Evolutionary conservation across 2,888 invertebrate genomes (phyloP).

Genomic region (Leptopilina syphax): DNA sequence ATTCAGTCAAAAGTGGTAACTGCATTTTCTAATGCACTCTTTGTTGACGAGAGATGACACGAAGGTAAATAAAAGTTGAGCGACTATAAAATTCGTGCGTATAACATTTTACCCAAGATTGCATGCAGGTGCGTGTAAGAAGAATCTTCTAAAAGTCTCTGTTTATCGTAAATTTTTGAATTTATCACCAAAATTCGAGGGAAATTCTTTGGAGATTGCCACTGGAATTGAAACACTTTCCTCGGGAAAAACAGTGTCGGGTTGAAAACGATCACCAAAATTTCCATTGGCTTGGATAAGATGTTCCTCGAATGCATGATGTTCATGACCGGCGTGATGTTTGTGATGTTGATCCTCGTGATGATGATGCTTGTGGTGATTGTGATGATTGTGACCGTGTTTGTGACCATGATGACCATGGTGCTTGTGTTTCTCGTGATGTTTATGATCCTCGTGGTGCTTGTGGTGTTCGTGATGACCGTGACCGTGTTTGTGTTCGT

Average conservation of each 20-base stretch:
- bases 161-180: background rate
- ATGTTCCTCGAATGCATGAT: conserved; percentile 8
- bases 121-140: background rate
- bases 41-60: background rate
- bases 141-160: too few relatives aligned
- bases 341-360: conserved; percentile 60
- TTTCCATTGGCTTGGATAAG: background rate
- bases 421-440: conserved; percentile 53
- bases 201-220: background rate
- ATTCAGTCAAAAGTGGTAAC: background rate
- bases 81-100: background rate
- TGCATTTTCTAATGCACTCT: background rate
- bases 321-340: conserved; percentile 46
- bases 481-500: conserved; percentile 57
- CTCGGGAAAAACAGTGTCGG: background rate
- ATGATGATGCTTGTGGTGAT: conserved; percentile 60
- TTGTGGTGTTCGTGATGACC: conserved; percentile 45
- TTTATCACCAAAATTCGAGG: background rate
- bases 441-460: conserved; percentile 52
- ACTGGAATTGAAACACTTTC: background rate
- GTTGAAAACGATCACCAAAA: background rate
- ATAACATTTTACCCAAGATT: background rate
- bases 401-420: conserved; percentile 56
- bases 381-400: conserved; percentile 63
- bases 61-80: background rate